Evolutionary conservation across 2,797 vertebrate species (phyloP).

Genomic region (Rhadinocentrus ornatus): DNA sequence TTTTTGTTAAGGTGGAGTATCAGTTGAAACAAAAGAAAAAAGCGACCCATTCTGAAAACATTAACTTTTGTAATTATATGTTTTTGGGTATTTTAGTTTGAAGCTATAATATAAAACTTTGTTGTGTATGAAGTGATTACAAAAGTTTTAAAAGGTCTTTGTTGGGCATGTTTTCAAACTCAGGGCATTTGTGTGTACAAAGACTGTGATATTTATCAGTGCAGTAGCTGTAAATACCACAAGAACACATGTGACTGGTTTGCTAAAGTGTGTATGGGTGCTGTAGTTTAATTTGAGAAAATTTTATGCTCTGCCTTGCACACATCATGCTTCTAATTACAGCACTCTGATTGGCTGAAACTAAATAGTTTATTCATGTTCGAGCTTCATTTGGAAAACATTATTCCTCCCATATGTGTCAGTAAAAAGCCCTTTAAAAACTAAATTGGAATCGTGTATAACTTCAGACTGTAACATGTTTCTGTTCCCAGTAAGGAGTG

Average conservation of each 20-base stretch:
- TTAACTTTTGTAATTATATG: not conserved
- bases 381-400: not conserved
- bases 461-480: not conserved
- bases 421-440: not conserved
- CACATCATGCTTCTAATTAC: not conserved
- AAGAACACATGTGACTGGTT: not conserved
- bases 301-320: not conserved
- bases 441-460: not conserved
- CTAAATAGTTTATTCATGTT: not conserved
- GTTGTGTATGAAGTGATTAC: not conserved
- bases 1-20: slow-evolving; percentile 29
- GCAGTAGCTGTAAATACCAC: not conserved
- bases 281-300: slow-evolving; percentile 4
- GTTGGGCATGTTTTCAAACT: not conserved
- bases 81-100: not conserved
- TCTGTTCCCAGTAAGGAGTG: not conserved
- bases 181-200: not conserved
- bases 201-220: not conserved
- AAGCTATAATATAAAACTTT: not conserved
- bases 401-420: not conserved
- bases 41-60: not conserved
- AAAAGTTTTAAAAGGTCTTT: not conserved
- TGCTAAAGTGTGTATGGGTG: not conserved
- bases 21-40: not conserved
- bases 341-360: not conserved